Evolutionary conservation across 2,797 vertebrate species (phyloP), one percentile per base, ranked within the genome.

Genomic region (Eulemur mongoz): DNA sequence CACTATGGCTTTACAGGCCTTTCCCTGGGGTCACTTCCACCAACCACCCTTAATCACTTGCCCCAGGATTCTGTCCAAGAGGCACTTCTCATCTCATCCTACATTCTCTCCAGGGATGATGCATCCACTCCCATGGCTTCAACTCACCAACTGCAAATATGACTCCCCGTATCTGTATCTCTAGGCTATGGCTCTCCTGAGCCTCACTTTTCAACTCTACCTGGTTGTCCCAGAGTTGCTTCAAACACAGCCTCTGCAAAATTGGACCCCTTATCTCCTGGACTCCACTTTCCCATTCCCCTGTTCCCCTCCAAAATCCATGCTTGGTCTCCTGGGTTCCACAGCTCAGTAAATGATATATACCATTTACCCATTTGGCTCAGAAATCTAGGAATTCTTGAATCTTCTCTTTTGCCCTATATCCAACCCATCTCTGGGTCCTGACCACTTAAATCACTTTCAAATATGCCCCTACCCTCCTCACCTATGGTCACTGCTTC

Each of bases 371-470:
- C 43, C 20, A 50, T 48, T 94, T 59, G 84, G 79, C 32, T 80
- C 76, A 87, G 75, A 94, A 93, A 88, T 76, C 27, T 50, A 94
- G 65, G 12, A 83, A 76, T 67, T 84, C 61, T n/a, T 83, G 27
- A 91, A 35, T 91, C 35, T 85, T 89, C 70, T 88, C 48, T 78
- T 92, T 40, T 88, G 59, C 75, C 35, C n/a, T 17, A 65, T 76
- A 94, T 50, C 25, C 54, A 73, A 65, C 5, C 30, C 15, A 78
- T 84, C 32, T 69, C 43, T 81, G 75, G 72, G 14, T 40, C 78
- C 30, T 76, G 75, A 65, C 23, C 54, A 96, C 9, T 20, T 76
- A 87, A 93, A 50, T 89, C 23, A 45, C 78, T 89, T 85, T 94
- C 27, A 65, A 8, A 89, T 75, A 84, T 25, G 23, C 30, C n/a